These are phyloP conservation scores for Ennomos quercinarius DNA, from an alignment of 2,888 invertebrate species.

Conservation along the genomic window DNA sequence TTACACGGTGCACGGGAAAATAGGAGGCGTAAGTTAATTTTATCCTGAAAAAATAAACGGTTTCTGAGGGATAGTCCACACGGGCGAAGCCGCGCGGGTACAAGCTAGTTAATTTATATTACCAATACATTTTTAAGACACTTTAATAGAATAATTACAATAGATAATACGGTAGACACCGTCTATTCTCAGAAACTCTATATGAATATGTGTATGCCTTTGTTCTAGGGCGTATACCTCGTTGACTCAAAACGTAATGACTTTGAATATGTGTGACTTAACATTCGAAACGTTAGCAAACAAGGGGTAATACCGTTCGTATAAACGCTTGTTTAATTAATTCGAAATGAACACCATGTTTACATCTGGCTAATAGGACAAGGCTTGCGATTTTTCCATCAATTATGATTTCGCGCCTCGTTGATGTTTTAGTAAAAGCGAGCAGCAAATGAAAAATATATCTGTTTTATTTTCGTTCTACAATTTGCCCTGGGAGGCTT, in stretches of 20 bases:
- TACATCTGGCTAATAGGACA: constrained; percentile 33
- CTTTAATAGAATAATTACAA: too few relatives aligned
- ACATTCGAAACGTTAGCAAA: constrained; percentile 32
- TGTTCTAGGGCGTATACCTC: too few relatives aligned
- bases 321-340: constrained; percentile 43
- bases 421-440: constrained; percentile 1
- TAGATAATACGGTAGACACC: too few relatives aligned
- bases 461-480: constrained; percentile 13
- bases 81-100: too few relatives aligned
- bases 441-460: constrained; percentile 11
- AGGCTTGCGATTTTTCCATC: constrained; percentile 30
- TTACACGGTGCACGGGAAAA: too few relatives aligned
- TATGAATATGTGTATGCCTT: too few relatives aligned
- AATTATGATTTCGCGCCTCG: constrained; percentile 19
- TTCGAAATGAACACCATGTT: constrained; percentile 41
- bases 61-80: too few relatives aligned
- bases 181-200: too few relatives aligned
- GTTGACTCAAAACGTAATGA: constrained; percentile 14
- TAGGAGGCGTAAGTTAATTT: too few relatives aligned
- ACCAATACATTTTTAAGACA: too few relatives aligned
- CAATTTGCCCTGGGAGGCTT: constrained; percentile 11
- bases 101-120: too few relatives aligned
- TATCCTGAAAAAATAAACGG: too few relatives aligned
- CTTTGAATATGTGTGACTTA: constrained; percentile 14
- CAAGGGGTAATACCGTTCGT: constrained; percentile 31